Conservation (phyloP, 2,113 vertebrate species). For the Todiramphus chloris region DNA sequence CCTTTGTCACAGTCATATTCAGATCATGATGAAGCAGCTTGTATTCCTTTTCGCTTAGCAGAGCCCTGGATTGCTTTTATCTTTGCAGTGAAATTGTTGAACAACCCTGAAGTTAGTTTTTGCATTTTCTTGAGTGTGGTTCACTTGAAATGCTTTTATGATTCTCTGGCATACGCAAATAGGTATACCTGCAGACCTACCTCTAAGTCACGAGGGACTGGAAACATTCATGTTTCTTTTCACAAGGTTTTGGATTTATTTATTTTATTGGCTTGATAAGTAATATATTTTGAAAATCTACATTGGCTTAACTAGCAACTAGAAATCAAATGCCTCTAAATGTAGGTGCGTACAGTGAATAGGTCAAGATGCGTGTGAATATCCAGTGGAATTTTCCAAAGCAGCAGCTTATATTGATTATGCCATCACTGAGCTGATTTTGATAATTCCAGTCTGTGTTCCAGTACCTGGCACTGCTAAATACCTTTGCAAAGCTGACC, state of each 20-base stretch:
- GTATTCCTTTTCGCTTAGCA: background rate
- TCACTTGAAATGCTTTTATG: background rate
- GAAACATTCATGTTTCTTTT: background rate
- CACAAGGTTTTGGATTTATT: background rate
- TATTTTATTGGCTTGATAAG: background rate
- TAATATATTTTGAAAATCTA: background rate
- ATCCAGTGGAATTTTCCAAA: slow-evolving; percentile 16
- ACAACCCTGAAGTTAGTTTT: background rate
- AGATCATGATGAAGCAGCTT: background rate
- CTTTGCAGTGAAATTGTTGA: background rate
- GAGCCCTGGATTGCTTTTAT: background rate
- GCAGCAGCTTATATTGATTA: background rate
- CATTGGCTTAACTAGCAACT: background rate
- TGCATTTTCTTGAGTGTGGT: background rate
- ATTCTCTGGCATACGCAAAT: background rate
- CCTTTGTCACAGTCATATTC: background rate
- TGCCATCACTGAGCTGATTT: background rate
- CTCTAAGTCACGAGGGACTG: background rate
- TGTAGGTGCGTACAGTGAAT: background rate
- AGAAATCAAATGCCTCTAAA: background rate
- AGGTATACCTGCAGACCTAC: background rate
- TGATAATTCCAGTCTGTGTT: background rate
- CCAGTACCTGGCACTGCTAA: background rate
- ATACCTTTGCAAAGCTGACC: background rate
- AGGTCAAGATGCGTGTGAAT: background rate